Evolutionary conservation across 1,140 invertebrate species (phyloP).

Genomic region (Kradibia gibbosae): DNA sequence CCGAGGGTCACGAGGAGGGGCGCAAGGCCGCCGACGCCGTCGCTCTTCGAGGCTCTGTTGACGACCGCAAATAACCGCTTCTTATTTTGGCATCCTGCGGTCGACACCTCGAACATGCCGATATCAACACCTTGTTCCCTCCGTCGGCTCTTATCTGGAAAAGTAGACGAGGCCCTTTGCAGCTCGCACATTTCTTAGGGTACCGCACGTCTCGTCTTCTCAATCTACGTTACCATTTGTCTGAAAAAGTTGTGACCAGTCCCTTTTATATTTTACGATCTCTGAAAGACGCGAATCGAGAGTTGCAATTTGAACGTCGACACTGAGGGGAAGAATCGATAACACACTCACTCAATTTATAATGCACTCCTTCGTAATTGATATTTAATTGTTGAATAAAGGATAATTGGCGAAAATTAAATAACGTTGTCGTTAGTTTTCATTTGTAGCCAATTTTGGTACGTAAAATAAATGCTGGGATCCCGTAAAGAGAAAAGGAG

Average conservation of each 20-base stretch:
- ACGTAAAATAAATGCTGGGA: neutral
- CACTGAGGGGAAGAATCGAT: neutral
- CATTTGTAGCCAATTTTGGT: neutral
- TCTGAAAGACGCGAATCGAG: no score
- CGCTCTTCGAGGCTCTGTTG: conserved; percentile 40
- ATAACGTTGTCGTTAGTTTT: neutral
- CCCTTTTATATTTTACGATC: no score
- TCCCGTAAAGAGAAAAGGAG: neutral
- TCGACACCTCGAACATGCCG: conserved; percentile 57
- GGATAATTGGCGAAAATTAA: neutral
- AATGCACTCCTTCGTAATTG: neutral
- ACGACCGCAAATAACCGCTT: conserved; percentile 68
- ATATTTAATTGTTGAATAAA: neutral
- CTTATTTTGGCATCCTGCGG: conserved; percentile 61
- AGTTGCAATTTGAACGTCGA: neutral
- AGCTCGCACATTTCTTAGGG: neutral
- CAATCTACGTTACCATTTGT: no score
- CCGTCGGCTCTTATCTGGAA: no score
- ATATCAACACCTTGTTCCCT: conserved; percentile 59
- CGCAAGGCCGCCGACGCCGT: neutral
- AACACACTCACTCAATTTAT: neutral
- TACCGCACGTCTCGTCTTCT: no score
- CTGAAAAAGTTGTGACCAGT: no score
- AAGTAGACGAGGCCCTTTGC: conserved; percentile 6
- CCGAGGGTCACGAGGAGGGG: conserved; percentile 36